Evolutionary conservation across 2,888 invertebrate species (phyloP).

Genomic region (Erebia epiphron): DNA sequence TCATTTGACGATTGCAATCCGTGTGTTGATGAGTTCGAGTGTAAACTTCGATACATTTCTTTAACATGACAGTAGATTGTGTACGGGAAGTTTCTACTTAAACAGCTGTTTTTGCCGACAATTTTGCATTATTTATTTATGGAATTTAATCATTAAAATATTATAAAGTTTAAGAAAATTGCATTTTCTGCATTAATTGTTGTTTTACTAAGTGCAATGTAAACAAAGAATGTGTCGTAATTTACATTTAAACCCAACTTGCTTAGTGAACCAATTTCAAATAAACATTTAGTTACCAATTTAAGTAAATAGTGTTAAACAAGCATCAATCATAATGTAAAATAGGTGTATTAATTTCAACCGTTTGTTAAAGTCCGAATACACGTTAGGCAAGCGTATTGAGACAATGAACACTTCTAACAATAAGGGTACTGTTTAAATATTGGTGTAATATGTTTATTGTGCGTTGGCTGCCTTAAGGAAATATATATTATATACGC

Average conservation of each 20-base stretch:
- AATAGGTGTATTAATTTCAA: conserved; percentile 24
- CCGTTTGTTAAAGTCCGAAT: background rate
- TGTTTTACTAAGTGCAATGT: background rate
- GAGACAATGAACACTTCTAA: background rate
- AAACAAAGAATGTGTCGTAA: conserved; percentile 17
- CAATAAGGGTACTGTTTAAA: background rate
- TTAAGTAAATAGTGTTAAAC: background rate
- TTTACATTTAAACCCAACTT: conserved; percentile 14
- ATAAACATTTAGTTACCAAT: conserved; percentile 24
- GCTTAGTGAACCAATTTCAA: conserved; percentile 26
- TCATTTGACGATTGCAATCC: no score
- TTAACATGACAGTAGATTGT: no score
- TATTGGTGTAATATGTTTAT: background rate
- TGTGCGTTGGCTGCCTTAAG: background rate
- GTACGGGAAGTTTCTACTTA: no score
- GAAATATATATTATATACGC: background rate
- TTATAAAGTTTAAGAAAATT: background rate
- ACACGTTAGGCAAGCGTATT: background rate
- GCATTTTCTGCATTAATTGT: background rate
- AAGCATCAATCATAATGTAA: conserved; percentile 22
- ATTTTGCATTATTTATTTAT: no score
- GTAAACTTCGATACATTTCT: background rate
- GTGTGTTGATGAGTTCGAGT: no score
- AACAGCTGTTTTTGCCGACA: no score
- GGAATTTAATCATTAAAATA: no score